Percentiles rank a stretch among this genome's conserved stretches.
phyloP scores from a whole-genome alignment of 2,888 invertebrate genomes.

The Ernsta delagoae region DNA sequence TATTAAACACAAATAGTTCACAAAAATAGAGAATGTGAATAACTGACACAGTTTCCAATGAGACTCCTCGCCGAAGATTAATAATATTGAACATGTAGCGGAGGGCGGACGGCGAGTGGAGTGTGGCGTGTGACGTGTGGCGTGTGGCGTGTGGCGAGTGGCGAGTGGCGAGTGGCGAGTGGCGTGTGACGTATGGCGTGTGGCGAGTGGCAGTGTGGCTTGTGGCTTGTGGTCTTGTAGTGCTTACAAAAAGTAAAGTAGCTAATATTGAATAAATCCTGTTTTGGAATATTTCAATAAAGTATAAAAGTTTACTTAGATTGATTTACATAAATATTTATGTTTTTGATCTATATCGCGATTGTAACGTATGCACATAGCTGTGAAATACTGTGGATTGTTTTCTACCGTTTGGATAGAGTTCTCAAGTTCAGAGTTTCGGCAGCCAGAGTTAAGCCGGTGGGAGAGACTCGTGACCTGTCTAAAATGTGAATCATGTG shows the following conservation, averaged over 20 bases:
- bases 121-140: constrained; percentile 3
- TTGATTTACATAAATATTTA: too few species aligned
- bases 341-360: too few species aligned
- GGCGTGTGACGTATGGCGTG: too few species aligned
- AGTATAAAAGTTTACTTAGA: too few species aligned
- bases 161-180: not conserved
- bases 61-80: constrained; percentile 50
- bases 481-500: constrained; percentile 78
- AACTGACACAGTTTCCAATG: constrained; percentile 66
- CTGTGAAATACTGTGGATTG: too few species aligned
- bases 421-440: constrained; percentile 30
- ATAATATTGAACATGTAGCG: too few species aligned
- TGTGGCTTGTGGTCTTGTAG: too few species aligned
- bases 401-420: constrained; percentile 18
- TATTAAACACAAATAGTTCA: constrained; percentile 61
- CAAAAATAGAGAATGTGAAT: constrained; percentile 65
- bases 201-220: too few species aligned
- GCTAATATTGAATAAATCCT: too few species aligned
- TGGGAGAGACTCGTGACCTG: constrained; percentile 75
- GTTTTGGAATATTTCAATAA: too few species aligned
- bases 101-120: constrained; percentile 30
- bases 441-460: constrained; percentile 47
- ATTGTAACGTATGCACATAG: too few species aligned
- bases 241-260: too few species aligned
- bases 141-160: constrained; percentile 10